Evolutionary conservation across 2,888 invertebrate species (phyloP), one percentile per base, ranked within the genome.

Genomic region (Cynaeus angustus): DNA sequence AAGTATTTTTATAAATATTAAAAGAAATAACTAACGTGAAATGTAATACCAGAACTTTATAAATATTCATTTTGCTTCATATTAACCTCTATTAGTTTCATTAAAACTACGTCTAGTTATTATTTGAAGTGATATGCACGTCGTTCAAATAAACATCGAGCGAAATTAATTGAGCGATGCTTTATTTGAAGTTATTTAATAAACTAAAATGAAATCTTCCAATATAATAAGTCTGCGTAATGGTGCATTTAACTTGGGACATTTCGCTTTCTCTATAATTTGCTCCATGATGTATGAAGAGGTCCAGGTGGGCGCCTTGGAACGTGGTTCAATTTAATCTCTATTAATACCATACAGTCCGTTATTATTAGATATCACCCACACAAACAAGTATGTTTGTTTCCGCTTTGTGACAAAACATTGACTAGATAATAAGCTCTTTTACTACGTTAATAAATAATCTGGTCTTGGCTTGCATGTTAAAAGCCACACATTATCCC

Each of bases 371-470:
- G 43, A 28, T 37, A 16, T 59, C 66, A 58, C 59, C 59, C 58
- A 67, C 59, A 52, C 59, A 52, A 38, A 46, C 58, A 10, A 33
- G 62, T 8, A n/a, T 45, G 68, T 62, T 61, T 68, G 68, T 67
- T 67, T 67, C 64, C 48, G 64, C 58, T 58, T 41, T 69, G 52
- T 43, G 56, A 33, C 52, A 56, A 50, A 67, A 64, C 58, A 58
- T 50, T 58, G 56, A 50, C 21, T 45, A 69, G 45, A 65, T 69
- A 69, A 69, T 69, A 37, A 64, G 9, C 45, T 58, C 50, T 56
- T 55, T 58, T 69, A 69, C 58, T 50, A 14, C 26, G 30, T 58
- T 65, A 69, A 65, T 69, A 69, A 65, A 69, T 69, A 69, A 69
- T 58, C 64, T 10, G 33, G 50, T 56, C 50, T 64, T 68, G 68